Percentiles rank a stretch among this genome's conserved stretches.
phyloP scores from a whole-genome alignment of 2,797 vertebrate species.

The Botia kubotai region DNA sequence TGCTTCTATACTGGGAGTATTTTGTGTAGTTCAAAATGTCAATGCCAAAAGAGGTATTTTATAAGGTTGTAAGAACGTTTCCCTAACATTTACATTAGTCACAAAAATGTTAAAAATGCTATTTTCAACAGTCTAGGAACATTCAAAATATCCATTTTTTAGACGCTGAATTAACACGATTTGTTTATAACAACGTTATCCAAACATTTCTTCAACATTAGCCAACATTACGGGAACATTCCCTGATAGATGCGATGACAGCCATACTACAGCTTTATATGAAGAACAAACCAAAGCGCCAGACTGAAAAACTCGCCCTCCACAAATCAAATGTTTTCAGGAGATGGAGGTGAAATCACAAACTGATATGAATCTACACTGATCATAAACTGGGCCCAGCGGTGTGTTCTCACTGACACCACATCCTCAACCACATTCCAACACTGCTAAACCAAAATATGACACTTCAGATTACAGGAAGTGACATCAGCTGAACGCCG shows the following conservation, averaged over 20 bases:
- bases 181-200: too few species aligned
- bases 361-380: not conserved
- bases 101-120: too few species aligned
- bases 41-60: not conserved
- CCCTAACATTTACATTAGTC: not conserved
- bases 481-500: conserved; percentile 38
- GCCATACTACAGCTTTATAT: too few species aligned
- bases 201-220: too few species aligned
- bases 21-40: conserved; percentile 29
- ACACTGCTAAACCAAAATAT: conserved; percentile 13
- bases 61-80: not conserved
- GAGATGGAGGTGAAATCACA: not conserved
- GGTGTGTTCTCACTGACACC: conserved; percentile 34
- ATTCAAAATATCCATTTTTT: too few species aligned
- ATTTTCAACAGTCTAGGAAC: too few species aligned
- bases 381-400: not conserved
- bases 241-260: too few species aligned
- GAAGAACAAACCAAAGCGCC: too few species aligned
- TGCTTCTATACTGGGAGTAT: not conserved
- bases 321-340: too few species aligned
- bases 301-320: too few species aligned
- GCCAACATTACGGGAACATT: too few species aligned
- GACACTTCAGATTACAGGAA: conserved; percentile 41
- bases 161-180: too few species aligned
- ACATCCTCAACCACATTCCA: conserved; percentile 57